A percentile compares a stretch with the other conserved stretches of the same genome.
Evolutionary conservation across 2,797 vertebrate species (phyloP).

Genomic region (Halcyon smyrnensis): DNA sequence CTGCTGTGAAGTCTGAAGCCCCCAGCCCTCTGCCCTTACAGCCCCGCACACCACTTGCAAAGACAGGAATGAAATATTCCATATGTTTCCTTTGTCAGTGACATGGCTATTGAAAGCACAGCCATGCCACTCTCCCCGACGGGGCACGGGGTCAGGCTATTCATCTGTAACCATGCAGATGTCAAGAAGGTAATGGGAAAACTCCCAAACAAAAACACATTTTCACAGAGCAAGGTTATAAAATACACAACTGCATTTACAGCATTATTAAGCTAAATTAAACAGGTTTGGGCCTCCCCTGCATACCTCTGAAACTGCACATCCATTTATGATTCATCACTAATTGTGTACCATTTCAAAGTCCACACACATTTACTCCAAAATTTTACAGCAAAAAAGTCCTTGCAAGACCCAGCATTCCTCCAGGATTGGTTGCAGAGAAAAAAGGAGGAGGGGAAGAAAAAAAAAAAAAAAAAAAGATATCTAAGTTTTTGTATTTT

Average conservation of each 20-base stretch:
- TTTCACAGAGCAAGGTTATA: conserved; percentile 15
- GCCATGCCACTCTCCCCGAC: conserved; percentile 53
- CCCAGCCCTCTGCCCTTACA: conserved; percentile 20
- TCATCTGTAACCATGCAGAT: conserved; percentile 67
- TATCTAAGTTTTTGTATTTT: background rate
- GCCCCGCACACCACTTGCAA: background rate
- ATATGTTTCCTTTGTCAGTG: conserved; percentile 71
- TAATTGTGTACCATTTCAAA: background rate
- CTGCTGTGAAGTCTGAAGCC: background rate
- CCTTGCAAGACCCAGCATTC: background rate
- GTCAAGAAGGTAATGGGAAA: conserved; percentile 72
- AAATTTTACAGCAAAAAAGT: background rate
- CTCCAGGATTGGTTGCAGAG: background rate
- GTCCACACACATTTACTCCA: conserved; percentile 1
- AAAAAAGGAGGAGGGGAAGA: background rate
- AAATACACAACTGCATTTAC: conserved; percentile 28
- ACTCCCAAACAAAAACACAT: conserved; percentile 50
- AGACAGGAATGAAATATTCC: conserved; percentile 71
- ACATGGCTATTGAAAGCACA: conserved; percentile 66
- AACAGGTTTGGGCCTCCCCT: conserved; percentile 27
- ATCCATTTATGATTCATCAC: conserved; percentile 36
- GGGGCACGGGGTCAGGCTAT: conserved; percentile 70
- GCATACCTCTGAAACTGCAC: conserved; percentile 11
- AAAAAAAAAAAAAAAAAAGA: no score
- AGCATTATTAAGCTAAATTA: conserved; percentile 25